Evolutionary conservation across 2,797 vertebrate species (phyloP).

Genomic region (Pseudochirops corinnae): DNA sequence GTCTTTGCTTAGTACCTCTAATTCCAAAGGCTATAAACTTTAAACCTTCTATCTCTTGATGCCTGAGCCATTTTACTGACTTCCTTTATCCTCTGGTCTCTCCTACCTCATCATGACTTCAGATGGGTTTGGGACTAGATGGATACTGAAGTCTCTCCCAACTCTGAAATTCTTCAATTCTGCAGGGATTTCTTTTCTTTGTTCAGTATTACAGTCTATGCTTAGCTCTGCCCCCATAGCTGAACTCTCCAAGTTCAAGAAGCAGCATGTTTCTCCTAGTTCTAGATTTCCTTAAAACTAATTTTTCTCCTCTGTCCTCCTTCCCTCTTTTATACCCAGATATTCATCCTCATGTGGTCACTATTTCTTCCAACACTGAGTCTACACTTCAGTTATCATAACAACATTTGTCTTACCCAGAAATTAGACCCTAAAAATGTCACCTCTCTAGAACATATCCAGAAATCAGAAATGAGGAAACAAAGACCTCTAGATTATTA

Average conservation of each 20-base stretch:
- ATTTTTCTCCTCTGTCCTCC: background rate
- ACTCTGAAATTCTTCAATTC: background rate
- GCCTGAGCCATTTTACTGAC: background rate
- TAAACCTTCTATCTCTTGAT: background rate
- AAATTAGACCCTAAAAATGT: background rate
- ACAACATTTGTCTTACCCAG: background rate
- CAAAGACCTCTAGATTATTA: background rate
- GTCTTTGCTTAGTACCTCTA: background rate
- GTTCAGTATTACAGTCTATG: background rate
- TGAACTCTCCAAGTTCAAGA: background rate
- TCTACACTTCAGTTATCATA: background rate
- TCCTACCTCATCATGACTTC: background rate
- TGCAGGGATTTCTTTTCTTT: background rate
- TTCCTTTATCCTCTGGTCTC: background rate
- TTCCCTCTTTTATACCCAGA: background rate
- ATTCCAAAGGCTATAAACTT: background rate
- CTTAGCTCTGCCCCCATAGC: background rate
- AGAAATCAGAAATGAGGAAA: background rate
- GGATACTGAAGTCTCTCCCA: background rate
- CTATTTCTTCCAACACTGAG: background rate
- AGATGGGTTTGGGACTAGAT: background rate
- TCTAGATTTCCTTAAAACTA: background rate
- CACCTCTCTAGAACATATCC: background rate
- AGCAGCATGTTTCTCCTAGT: background rate
- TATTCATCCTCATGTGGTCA: background rate